Base-by-base conservation (phyloP, 1,140 invertebrate genomes). In the Drosophila carrolli region DNA sequence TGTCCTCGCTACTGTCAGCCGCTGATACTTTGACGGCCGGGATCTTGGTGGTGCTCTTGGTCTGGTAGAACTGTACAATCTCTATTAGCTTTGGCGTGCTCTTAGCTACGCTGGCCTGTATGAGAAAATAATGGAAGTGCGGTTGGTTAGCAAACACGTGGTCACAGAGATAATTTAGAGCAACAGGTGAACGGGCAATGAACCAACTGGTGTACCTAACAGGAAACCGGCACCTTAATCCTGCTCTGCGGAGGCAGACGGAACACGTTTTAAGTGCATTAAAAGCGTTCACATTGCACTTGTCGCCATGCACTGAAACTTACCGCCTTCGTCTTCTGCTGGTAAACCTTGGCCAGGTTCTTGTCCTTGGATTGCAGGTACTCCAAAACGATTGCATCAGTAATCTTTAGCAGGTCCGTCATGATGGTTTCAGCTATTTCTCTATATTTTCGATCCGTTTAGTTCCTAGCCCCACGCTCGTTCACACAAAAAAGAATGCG, bases 321-420 rank as follows among this genome's bases (percentile, higher is more conserved):
- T 93, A 95, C 95, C 83, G 94, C 93, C 55, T 94, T 95, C 10
- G 93, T 93, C 92, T 95, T 95, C 57, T 94, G 94, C 66, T 94
- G 93, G 74, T 94, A 95, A 44, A 94, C 92, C 70, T 93, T 93
- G 0, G 95, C 94, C 16, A 95, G 81, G 6, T 93, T 92, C 59
- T 93, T 93, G 72, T 95, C 94, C 63, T 93, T 94, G 53, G 93
- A 93, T 23, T 93, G 73, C 56, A 95, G 91, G 93, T 93, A 94
- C 51, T 95, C 93, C 55, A 94, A 93, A 23, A 95, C 90, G 35
- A 95, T 79, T 1, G 94, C 93, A 63, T 80, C 81, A 5, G 66
- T 43, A 40, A 91, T 16, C 54, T 74, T 55, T 5, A 44, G 16
- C 38, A 77, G 2, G 6, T 83, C 83, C n/a, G 83, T 54, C 84